These are phyloP conservation scores for Diaprepes abbreviatus DNA, from an alignment of 2,888 invertebrate genomes.

Conservation along the genomic window DNA sequence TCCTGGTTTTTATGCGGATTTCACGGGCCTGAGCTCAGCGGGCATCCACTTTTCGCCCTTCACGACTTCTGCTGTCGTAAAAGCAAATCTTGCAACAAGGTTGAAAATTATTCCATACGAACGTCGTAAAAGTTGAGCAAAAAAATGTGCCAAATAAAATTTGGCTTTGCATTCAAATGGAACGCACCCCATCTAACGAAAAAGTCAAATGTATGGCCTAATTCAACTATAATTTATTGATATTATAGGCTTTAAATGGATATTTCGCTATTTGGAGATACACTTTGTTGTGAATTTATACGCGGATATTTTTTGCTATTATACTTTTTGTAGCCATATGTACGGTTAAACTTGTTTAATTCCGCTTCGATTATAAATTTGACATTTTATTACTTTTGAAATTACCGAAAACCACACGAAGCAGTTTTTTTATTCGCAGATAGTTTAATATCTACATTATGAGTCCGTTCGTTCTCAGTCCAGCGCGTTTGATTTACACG, in stretches of 20 bases:
- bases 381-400: no score
- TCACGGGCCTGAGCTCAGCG: conserved; percentile 48
- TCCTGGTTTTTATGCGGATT: conserved; percentile 60
- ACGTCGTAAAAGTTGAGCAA: conserved; percentile 40
- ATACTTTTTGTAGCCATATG: no score
- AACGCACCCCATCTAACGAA: conserved; percentile 31
- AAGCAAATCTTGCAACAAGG: conserved; percentile 51
- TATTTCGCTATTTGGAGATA: conserved; percentile 3
- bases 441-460: no score
- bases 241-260: conserved; percentile 13
- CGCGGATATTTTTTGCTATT: no score
- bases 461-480: no score
- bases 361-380: no score
- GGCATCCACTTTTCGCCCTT: conserved; percentile 49
- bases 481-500: no score
- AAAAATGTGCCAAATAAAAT: conserved; percentile 49
- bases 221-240: conserved; percentile 38
- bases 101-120: conserved; percentile 50
- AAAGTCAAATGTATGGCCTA: conserved; percentile 31
- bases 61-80: conserved; percentile 45
- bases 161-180: conserved; percentile 48
- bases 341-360: no score
- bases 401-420: no score
- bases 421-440: no score
- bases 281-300: conserved; percentile 19